Conservation (phyloP, 1,140 invertebrate genomes). For the Littorina saxatilis region DNA sequence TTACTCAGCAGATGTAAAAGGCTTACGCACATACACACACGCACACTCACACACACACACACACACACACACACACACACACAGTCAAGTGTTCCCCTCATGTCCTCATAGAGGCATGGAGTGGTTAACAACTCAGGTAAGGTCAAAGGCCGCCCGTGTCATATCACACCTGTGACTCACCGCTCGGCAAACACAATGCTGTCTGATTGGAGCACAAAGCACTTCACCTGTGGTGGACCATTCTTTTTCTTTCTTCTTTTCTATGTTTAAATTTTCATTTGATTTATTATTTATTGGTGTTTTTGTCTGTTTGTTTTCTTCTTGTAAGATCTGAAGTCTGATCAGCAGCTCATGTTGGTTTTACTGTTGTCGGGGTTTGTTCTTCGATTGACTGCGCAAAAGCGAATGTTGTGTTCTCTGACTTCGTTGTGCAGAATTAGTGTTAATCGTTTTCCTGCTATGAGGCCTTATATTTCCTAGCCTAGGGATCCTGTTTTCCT, state of each 20-base stretch:
- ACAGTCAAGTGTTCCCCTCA: neutral
- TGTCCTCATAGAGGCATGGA: too few species aligned
- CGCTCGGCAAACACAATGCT: neutral
- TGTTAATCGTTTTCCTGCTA: too few species aligned
- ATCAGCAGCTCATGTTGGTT: too few species aligned
- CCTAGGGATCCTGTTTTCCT: too few species aligned
- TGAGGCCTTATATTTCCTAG: too few species aligned
- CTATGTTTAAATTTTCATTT: neutral
- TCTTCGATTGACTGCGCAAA: too few species aligned
- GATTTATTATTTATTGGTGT: neutral
- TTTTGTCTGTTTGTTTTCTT: constrained; percentile 10
- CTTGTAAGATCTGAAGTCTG: too few species aligned
- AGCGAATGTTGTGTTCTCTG: too few species aligned
- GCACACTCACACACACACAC: neutral
- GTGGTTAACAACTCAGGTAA: neutral
- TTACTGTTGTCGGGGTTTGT: too few species aligned
- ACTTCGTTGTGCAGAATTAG: too few species aligned
- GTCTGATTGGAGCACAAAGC: neutral
- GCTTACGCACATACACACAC: neutral
- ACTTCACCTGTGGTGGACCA: neutral
- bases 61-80: constrained; percentile 16
- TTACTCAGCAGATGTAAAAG: too few species aligned
- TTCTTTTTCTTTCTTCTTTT: neutral
- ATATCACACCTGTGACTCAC: neutral
- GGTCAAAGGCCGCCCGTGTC: neutral